Percentiles rank a stretch among this genome's conserved stretches.
phyloP scores from a whole-genome alignment of 2,888 invertebrate genomes.

The Isoperla grammatica region DNA sequence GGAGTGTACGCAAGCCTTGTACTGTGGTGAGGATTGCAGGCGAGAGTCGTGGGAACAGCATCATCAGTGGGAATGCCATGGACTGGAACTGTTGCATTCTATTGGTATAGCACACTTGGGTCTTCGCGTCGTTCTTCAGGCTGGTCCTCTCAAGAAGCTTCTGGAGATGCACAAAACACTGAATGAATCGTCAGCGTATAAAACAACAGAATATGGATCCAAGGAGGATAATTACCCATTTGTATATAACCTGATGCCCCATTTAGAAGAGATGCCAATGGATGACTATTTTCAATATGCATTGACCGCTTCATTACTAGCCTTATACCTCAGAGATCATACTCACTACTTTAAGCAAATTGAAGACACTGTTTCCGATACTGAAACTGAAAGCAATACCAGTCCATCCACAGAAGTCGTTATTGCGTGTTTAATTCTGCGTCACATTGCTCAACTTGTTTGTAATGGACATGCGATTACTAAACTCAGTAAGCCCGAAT shows the following conservation, averaged over 20 bases:
- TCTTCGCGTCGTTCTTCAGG: slow-evolving; percentile 58
- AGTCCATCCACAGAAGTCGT: background rate
- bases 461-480: slow-evolving; percentile 71
- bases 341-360: slow-evolving; percentile 57
- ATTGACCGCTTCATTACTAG: slow-evolving; percentile 60
- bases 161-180: background rate
- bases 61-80: slow-evolving; percentile 68
- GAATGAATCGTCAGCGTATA: background rate
- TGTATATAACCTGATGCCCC: slow-evolving; percentile 66
- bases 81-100: slow-evolving; percentile 57
- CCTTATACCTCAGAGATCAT: slow-evolving; percentile 56
- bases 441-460: slow-evolving; percentile 74
- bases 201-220: background rate
- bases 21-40: slow-evolving; percentile 62
- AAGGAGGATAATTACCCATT: slow-evolving; percentile 50
- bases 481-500: slow-evolving; percentile 33
- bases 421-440: slow-evolving; percentile 61
- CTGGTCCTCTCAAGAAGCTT: slow-evolving; percentile 33
- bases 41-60: slow-evolving; percentile 49
- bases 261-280: slow-evolving; percentile 61
- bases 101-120: slow-evolving; percentile 76
- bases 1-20: slow-evolving; percentile 59
- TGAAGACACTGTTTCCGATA: no score
- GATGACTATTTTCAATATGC: slow-evolving; percentile 64
- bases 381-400: no score